Conservation (phyloP, 2,888 invertebrate genomes). For the Vanessa cardui region DNA sequence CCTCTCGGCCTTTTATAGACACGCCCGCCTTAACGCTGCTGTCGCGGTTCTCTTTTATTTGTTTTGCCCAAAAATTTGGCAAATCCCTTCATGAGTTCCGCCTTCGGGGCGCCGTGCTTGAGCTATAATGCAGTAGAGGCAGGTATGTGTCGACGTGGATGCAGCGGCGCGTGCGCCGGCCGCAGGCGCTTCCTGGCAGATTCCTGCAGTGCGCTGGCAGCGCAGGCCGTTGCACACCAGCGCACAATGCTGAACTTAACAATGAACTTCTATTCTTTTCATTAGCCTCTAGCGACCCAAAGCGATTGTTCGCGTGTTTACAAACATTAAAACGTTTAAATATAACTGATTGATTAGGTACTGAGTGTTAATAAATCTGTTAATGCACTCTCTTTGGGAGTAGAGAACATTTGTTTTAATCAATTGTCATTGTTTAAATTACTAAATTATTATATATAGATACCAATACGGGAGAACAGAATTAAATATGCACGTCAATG, state of each 20-base stretch:
- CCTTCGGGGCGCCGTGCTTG: slow-evolving; percentile 22
- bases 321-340: slow-evolving; percentile 69
- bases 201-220: slow-evolving; percentile 69
- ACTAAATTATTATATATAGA: no score
- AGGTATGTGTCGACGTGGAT: slow-evolving; percentile 36
- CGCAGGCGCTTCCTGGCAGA: slow-evolving; percentile 59
- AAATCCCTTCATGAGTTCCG: slow-evolving; percentile 58
- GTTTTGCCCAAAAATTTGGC: slow-evolving; percentile 80
- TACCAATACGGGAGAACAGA: no score
- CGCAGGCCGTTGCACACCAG: slow-evolving; percentile 51
- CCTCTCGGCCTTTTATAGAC: slow-evolving; percentile 82
- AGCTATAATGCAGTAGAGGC: slow-evolving; percentile 40
- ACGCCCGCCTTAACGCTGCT: slow-evolving; percentile 71
- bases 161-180: slow-evolving; percentile 14
- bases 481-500: no score
- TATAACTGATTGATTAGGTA: slow-evolving; percentile 50
- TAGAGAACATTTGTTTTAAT: background rate
- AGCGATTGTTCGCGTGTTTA: slow-evolving; percentile 60
- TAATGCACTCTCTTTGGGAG: background rate
- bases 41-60: slow-evolving; percentile 75
- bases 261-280: slow-evolving; percentile 73
- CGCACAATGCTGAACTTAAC: slow-evolving; percentile 70
- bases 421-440: no score
- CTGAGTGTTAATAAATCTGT: slow-evolving; percentile 31
- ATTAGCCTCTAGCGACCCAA: slow-evolving; percentile 53